Base-by-base conservation (phyloP, 2,888 invertebrate species). In the Tetrapedia diversipes region DNA sequence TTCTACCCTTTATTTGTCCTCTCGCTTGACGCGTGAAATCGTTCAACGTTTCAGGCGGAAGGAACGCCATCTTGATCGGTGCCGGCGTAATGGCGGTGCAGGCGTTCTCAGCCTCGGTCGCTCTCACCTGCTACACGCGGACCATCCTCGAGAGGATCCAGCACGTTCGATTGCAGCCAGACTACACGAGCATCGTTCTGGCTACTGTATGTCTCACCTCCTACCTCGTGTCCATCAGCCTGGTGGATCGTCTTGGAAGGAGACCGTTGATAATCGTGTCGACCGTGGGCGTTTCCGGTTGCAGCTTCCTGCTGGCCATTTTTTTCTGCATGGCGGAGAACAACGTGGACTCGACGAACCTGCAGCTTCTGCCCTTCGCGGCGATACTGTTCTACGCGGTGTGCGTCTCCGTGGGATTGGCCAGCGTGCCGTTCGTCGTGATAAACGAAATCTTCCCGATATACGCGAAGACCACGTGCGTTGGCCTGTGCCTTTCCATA, bases 381-480 rank as follows among this genome's bases (percentile, higher is more conserved):
- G 11, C n/a, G 22, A 3, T 32, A 11, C 4, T 66, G 11, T 19
- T 71, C 29, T 71, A 71, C 37, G 34, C 4, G 19, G 7, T 34
- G 4, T 57, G 41, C 41, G 11, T 14, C 29, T 57, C 66, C 1
- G 2, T 71, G 19, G 71, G 71, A 32, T 32, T 68, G n/a, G 11
- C 29, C 27, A 66, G 57, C 19, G 34, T 57, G 8, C 66, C 66
- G 6, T 66, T 43, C 22, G 27, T 66, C 1, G 27, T 66, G 7
- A 10, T 34, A 34, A 66, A 51, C n/a, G 76, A 79, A 56, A 56
- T 79, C 2, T 71, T 76, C 11, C 64, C 71, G 1, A 53, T 68
- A 10, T 39, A 76, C 19, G 64, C 54, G 39, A 79, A 65, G 56
- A 47, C 43, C 0, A 59, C 24, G 11, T 76, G 68, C 37, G 29